Base-by-base conservation (phyloP, 2,113 vertebrate genomes). In the Oncorhynchus mykiss region DNA sequence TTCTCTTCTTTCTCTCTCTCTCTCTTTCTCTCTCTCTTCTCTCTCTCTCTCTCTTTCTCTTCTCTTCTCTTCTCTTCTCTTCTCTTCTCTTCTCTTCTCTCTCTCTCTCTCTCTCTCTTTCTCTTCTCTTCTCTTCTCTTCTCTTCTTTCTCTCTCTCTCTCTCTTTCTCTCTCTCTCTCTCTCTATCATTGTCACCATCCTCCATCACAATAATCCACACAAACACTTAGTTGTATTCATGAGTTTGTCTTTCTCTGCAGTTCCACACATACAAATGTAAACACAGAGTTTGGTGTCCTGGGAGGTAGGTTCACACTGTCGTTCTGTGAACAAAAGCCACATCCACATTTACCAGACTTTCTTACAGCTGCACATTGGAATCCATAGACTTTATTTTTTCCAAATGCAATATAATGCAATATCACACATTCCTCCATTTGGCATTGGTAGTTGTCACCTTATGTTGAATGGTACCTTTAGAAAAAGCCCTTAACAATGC, bases 171-270 rank as follows among this genome's bases (percentile, higher is more conserved):
- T 39, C 8, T 2, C 1, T 39, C 7, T 9, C 8, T 39, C 34
- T 9, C 34, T 39, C 34, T 39, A 8, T 9, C 34, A 0, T 7
- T 62, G 51, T 74, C 59, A 5, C 74, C 66, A 54, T 79, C 5
- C 22, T 9, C 77, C 66, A 80, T 69, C 73, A 81, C 75, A 80
- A 22, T 31, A 51, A 72, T 31, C 27, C 22, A 76, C 20, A 66
- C 29, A 78, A 65, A 69, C 73, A 34, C 39, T 76, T 68, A 75
- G 82, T 82, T 72, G 11, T 80, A n/a, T 84, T 82, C 69, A 67
- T 73, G 67, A 72, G 70, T 70, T 71, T 71, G 6, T 45, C 29
- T 75, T 76, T 48, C 27, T 72, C n/a, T 74, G 59, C 69, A 39
- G 65, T 78, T 60, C 24, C 51, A 8, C 16, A 66, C 54, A 27